These are phyloP conservation scores for Harpalus rufipes DNA, from an alignment of 2,888 invertebrate genomes.

Conservation along the genomic window DNA sequence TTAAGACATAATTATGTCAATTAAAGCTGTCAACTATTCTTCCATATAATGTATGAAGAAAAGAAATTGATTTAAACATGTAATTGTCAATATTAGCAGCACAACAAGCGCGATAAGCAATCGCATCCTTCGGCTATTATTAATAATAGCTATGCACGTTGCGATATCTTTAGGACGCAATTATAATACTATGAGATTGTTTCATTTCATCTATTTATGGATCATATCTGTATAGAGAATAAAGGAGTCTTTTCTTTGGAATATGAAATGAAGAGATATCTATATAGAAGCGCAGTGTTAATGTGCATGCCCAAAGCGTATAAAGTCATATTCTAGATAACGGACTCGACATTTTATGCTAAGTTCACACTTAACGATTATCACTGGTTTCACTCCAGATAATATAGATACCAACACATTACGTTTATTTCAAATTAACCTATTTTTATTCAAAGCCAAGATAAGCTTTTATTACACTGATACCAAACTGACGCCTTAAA, in stretches of 20 bases:
- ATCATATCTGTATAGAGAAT: background rate
- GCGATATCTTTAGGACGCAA: background rate
- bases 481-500: constrained; percentile 17
- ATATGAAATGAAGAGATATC: constrained; percentile 45
- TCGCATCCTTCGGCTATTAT: background rate
- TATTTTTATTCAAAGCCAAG: constrained; percentile 39
- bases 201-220: background rate
- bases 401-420: constrained; percentile 42
- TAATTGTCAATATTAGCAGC: no score
- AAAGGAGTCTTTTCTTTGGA: constrained; percentile 24
- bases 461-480: constrained; percentile 40
- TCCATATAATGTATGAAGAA: no score
- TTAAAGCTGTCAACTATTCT: no score
- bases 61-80: no score
- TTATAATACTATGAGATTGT: background rate
- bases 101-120: background rate
- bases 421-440: constrained; percentile 46
- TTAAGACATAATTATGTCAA: no score
- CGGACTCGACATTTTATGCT: constrained; percentile 44
- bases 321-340: constrained; percentile 56
- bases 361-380: constrained; percentile 58
- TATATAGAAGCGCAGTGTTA: constrained; percentile 26
- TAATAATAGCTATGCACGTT: background rate
- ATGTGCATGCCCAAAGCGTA: constrained; percentile 44
- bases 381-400: constrained; percentile 48